Base-by-base conservation (phyloP, 1,140 invertebrate species). In the Solen grandis region DNA sequence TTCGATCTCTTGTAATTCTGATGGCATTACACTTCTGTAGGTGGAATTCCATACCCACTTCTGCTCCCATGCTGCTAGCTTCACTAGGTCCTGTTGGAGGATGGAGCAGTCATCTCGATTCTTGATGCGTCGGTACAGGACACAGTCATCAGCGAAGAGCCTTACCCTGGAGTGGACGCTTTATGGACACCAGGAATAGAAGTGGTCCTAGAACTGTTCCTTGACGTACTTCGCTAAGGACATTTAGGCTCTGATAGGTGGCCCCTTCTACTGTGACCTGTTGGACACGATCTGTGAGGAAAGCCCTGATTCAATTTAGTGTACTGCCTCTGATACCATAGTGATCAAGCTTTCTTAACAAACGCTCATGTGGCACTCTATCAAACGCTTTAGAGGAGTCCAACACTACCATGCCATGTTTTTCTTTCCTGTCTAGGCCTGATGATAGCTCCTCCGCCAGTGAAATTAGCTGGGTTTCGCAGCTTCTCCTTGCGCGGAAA, bases 181-280 rank as follows among this genome's bases (percentile, higher is more conserved):
- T 31, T 80, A 70, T 19, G 50, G 60, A 78, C 5, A 63, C 10
- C 0, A 81, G 68, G 36, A 77, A 81, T 27, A 84, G 74, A 29
- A 77, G 50, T 2, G 69, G 78, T 41, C 74, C 68, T 4, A 84
- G 62, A 13, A 74, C 70, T 19, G 60, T 74, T 5, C 81, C 74
- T n/a, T 78, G 69, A 4, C 63, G 81, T n/a, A 85, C 70, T n/a
- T 81, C 83, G 16, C 73, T 75, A 31, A 31, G 33, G 5, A 85
- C 76, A 14, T 36, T 19, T 19, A 68, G 70, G 27, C 29, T 19
- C 14, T 65, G 25, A 16, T 70, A 83, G 0, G 35, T 22, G 14
- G 35, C 57, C 16, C 75, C 65, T 14, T 84, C 73, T 0, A 81
- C 14, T 19, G 79, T 16, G 14, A 85, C 81, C 33, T 50, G 3